phyloP scores from a whole-genome alignment of 2,113 vertebrate genomes.

The Cepphus grylle region DNA sequence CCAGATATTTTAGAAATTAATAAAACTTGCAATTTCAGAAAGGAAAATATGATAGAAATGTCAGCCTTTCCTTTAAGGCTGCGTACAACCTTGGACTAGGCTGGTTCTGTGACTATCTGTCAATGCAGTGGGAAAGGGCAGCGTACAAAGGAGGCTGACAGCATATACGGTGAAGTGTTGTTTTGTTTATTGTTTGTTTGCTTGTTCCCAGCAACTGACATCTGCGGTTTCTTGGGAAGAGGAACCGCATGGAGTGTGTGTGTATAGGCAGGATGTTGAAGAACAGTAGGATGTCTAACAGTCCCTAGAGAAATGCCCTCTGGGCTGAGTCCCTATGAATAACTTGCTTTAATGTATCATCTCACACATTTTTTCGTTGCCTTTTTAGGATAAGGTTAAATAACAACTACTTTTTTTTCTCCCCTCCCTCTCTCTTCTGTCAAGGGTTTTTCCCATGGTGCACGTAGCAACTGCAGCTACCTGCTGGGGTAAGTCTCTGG shows the following conservation, averaged over 20 bases:
- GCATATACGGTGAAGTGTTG: not conserved
- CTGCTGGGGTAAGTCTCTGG: not conserved
- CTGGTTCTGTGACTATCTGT: not conserved
- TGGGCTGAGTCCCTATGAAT: not conserved
- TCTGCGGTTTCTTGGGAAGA: not conserved
- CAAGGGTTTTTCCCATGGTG: not conserved
- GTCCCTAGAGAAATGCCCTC: not conserved
- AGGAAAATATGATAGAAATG: not conserved
- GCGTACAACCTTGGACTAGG: not conserved
- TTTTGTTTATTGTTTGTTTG: not conserved
- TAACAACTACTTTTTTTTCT: not conserved
- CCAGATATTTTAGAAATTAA: not conserved
- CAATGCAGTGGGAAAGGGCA: not conserved
- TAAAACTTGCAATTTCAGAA: not conserved
- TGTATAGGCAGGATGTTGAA: not conserved
- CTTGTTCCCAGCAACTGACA: not conserved
- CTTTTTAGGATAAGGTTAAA: not conserved
- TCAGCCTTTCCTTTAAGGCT: not conserved
- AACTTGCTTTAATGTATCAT: not conserved
- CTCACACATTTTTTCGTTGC: not conserved
- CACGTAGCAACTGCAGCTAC: not conserved
- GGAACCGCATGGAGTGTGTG: not conserved
- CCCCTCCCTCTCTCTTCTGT: not conserved
- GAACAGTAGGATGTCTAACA: not conserved
- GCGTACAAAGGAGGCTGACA: not conserved